Base-by-base conservation (phyloP, 37 sponge, comb jelly and placozoan species). In the Diacarnus erythraeanus region DNA sequence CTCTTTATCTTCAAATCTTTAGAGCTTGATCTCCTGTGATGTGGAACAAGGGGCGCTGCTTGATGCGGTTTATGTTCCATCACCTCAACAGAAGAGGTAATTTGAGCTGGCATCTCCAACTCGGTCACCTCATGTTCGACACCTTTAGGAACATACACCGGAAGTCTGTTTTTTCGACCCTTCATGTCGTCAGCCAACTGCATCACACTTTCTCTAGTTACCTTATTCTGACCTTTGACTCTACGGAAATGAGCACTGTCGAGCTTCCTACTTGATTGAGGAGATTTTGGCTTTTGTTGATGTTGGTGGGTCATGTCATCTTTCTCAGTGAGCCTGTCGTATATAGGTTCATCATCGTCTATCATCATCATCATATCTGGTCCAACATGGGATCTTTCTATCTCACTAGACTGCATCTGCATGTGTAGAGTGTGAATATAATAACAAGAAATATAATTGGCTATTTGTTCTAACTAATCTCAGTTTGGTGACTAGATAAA, bases 291-390 rank as follows among this genome's bases (percentile, higher is more conserved):
- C 1, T 81, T 0, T 23, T 5, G 23, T 25, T 21, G 22, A 15
- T 2, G n/a, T 1, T 5, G 57, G 34, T 57, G n/a, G 72, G 12
- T 26, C 2, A 6, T 1, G 17, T 30, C 17, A 20, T 42, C 43
- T 29, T 36, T 40, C 59, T 40, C 69, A 56, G 38, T 21, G 20
- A 83, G 84, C 15, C 77, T 37, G 58, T 83, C 84, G 40, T 83
- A 83, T 4, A 83, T 25, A 3, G 84, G 84, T n/a, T 83, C 84
- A 12, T 69, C 57, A 30, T 83, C 84, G 57, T 76, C 77, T 36
- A 64, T 6, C 23, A 9, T 72, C 44, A 65, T 0, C n/a, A n/a
- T n/a, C n/a, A n/a, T n/a, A n/a, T n/a, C n/a, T n/a, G n/a, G n/a
- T n/a, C n/a, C n/a, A n/a, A n/a, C n/a, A n/a, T n/a, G n/a, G n/a